Percentiles rank a stretch among this genome's conserved stretches.
phyloP scores from a whole-genome alignment of 2,888 invertebrate species.

The Pterobdella sp. region DNA sequence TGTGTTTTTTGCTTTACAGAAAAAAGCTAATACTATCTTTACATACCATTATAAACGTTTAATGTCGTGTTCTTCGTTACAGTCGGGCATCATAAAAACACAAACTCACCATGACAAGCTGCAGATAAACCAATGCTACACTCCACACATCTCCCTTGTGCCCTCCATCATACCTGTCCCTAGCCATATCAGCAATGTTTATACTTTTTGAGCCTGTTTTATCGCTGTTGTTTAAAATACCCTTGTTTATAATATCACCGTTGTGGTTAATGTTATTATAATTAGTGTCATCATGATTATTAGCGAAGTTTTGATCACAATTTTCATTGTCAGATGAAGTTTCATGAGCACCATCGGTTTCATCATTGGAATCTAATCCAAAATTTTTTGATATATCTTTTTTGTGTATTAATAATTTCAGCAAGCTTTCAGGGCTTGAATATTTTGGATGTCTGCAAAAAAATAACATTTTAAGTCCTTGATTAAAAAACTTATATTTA shows the following conservation, averaged over 20 bases:
- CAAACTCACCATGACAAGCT: conserved; percentile 59
- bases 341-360: not conserved
- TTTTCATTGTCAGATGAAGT: no score
- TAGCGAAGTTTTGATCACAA: not conserved
- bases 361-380: not conserved
- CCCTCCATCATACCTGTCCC: conserved; percentile 51
- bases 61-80: no score
- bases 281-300: not conserved
- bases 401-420: not conserved
- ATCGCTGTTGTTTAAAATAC: not conserved
- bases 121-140: conserved; percentile 77
- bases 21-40: no score
- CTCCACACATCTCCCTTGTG: conserved; percentile 86
- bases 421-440: conserved; percentile 49
- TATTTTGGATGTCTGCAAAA: conserved; percentile 45
- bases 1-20: no score
- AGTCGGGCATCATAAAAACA: no score
- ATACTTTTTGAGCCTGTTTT: not conserved
- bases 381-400: no score
- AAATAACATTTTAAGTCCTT: not conserved
- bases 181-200: not conserved
- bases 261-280: not conserved
- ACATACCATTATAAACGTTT: no score
- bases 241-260: not conserved
- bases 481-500: not conserved